Conservation (phyloP, 2,113 vertebrate genomes). For the Phylloscopus trochiloides region DNA sequence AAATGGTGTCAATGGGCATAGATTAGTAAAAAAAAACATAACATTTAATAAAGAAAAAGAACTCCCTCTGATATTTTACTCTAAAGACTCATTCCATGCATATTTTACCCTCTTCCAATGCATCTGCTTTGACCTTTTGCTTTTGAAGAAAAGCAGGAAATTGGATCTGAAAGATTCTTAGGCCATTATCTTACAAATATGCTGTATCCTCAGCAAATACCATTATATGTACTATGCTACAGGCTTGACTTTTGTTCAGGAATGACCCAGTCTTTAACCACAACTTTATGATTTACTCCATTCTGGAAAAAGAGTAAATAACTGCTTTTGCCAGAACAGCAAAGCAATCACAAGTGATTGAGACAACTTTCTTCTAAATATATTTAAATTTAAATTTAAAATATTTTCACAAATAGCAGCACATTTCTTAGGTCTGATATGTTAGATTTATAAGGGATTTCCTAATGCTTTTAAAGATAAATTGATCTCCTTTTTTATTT, state of each 20-base stretch:
- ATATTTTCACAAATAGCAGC: background rate
- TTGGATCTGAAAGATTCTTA: background rate
- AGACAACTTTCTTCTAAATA: background rate
- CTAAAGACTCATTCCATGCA: background rate
- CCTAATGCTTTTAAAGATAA: background rate
- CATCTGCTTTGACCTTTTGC: background rate
- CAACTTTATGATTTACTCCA: background rate
- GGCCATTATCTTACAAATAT: background rate
- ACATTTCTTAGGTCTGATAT: background rate
- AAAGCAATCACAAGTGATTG: background rate
- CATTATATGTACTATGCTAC: background rate
- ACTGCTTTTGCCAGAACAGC: background rate
- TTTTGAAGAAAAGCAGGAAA: background rate
- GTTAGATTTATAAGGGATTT: background rate
- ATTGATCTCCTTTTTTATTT: constrained; percentile 8
- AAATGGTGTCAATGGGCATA: background rate
- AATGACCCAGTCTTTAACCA: background rate
- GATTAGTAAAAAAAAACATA: background rate
- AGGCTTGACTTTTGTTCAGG: background rate
- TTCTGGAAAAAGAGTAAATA: background rate
- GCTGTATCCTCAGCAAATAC: background rate
- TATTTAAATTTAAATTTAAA: background rate
- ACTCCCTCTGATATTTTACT: background rate
- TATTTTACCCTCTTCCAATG: background rate
- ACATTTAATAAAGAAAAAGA: background rate